phyloP scores from a whole-genome alignment of 2,113 vertebrate species.

The Petroica traversi region DNA sequence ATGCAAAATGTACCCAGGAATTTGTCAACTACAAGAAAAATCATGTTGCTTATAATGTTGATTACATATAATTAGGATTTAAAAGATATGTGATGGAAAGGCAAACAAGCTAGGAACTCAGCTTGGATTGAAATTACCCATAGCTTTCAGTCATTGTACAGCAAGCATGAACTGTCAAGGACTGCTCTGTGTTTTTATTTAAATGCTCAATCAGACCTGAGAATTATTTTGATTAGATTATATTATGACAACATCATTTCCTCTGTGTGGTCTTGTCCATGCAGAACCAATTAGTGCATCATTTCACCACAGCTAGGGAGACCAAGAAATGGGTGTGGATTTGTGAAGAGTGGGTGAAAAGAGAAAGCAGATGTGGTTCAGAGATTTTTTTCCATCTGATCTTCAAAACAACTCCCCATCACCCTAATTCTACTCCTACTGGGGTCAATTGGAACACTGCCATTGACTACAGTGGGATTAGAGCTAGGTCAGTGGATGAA shows the following conservation, averaged over 20 bases:
- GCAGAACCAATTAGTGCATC: conserved; percentile 18
- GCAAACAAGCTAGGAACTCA: background rate
- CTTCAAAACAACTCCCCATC: background rate
- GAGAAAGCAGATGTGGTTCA: background rate
- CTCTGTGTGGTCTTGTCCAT: background rate
- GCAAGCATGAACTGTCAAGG: conserved; percentile 1
- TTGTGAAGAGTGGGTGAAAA: background rate
- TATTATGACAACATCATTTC: background rate
- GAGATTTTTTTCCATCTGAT: background rate
- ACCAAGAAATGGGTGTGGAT: background rate
- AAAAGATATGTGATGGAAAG: conserved; percentile 20
- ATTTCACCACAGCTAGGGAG: background rate
- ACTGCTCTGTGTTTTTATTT: background rate
- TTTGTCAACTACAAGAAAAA: conserved; percentile 59
- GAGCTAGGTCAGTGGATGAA: background rate
- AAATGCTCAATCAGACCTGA: background rate
- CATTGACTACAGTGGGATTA: background rate
- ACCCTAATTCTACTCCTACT: background rate
- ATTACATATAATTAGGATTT: conserved; percentile 59
- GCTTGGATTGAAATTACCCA: conserved; percentile 12
- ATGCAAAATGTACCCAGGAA: conserved; percentile 6
- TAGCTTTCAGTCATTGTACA: conserved; percentile 19
- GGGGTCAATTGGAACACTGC: background rate
- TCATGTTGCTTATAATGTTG: conserved; percentile 32
- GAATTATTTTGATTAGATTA: conserved; percentile 52